Base-by-base conservation (phyloP, 2,888 invertebrate genomes). In the Pilophorus perplexus region DNA sequence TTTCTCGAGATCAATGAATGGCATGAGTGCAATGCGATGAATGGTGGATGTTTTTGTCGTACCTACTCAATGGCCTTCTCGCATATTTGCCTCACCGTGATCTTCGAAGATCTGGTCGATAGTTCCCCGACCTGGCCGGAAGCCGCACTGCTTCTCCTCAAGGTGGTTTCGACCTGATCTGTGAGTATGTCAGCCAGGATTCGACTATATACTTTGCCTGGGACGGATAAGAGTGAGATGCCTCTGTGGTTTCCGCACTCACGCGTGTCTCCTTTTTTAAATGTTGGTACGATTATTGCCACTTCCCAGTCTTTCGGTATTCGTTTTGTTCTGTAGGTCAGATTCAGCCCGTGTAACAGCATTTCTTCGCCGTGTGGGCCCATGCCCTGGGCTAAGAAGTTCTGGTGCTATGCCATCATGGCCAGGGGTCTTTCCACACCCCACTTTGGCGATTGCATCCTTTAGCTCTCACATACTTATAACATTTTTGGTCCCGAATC, bases 301-400 rank as follows among this genome's bases (percentile, higher is more conserved):
- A 60, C 59, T 27, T 69, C 68, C 71, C 71, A 72, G 46, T 72
- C 70, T 22, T 66, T 50, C 2, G 71, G 68, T 4, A 66, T 65
- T 46, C 57, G 48, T 38, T 46, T 44, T 23, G 59, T 18, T 18
- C 27, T 33, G 37, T 48, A 68, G 20, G 64, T 52, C 0, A 54
- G 44, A 8, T 38, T 52, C 16, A 62, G 0, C 16, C 54, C 59
- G 8, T 38, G 52, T 1, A 62, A n/a, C 2, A 68, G 46, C 40
- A 60, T 22, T 12, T 40, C 22, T 18, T 67, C 48, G 16, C 55
- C 68, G 12, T 4, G 14, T 4, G 10, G 20, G 20, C 68, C 64
- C 66, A 68, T 66, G 66, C 23, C 27, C 27, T 67, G n/a, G n/a
- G n/a, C n/a, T 60, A 1, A 68, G 46, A 48, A 62, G 66, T 25